Percentiles rank a stretch among this genome's conserved stretches.
phyloP scores from a whole-genome alignment of 2,113 vertebrate genomes.

The Hyaena hyaena region DNA sequence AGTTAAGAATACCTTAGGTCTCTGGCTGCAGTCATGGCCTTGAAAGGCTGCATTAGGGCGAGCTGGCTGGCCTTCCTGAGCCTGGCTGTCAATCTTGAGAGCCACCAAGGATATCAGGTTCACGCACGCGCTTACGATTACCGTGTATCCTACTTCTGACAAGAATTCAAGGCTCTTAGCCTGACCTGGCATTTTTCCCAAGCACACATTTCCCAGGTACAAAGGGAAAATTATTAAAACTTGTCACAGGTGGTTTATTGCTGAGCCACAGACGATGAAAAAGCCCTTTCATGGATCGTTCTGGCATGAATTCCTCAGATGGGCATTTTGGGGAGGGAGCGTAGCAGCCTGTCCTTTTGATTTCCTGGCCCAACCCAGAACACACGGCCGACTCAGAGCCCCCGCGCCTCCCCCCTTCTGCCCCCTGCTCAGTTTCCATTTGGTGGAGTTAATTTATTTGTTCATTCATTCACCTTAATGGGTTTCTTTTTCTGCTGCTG shows the following conservation, averaged over 20 bases:
- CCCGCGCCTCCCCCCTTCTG: rapidly evolving
- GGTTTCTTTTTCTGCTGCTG: neutral
- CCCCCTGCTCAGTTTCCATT: neutral
- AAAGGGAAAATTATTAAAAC: neutral
- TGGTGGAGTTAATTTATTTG: neutral
- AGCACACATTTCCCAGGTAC: neutral
- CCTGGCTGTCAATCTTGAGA: neutral
- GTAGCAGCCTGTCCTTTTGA: neutral
- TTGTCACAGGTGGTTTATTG: neutral
- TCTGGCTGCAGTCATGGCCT: neutral
- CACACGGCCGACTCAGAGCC: rapidly evolving
- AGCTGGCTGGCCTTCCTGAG: neutral
- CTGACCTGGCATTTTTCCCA: neutral
- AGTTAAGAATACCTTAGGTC: neutral
- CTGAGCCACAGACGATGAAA: neutral
- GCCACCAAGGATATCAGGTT: neutral
- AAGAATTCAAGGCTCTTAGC: neutral
- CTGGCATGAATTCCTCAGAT: neutral
- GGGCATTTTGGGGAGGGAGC: neutral
- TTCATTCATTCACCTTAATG: neutral
- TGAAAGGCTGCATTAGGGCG: neutral
- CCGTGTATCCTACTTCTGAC: neutral
- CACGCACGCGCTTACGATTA: rapidly evolving
- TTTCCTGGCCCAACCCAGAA: neutral
- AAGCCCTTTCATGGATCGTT: neutral